These are phyloP conservation scores for Cranoglanis bouderius DNA, from an alignment of 2,113 vertebrate genomes.

Conservation along the genomic window DNA sequence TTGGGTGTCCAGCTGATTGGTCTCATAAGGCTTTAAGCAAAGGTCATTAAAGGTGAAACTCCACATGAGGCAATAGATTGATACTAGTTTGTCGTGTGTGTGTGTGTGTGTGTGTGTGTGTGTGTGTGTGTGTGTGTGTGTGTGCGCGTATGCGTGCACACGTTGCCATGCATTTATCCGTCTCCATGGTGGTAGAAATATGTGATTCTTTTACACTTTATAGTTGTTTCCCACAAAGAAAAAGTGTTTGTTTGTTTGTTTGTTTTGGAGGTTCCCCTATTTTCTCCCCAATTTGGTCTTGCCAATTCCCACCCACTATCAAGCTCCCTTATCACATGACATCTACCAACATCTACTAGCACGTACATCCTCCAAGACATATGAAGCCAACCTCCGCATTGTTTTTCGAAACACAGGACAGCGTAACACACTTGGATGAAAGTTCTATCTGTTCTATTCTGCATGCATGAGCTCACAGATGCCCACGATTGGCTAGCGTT, in stretches of 20 bases:
- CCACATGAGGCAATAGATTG: conserved; percentile 29
- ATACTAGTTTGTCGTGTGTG: conserved; percentile 4
- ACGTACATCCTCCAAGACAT: not conserved
- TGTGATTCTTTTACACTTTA: too few relatives aligned
- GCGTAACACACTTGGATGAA: too few relatives aligned
- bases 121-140: conserved; percentile 4
- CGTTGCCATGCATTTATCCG: not conserved
- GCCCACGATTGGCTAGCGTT: not conserved
- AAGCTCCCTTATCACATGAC: not conserved
- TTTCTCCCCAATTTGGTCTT: too few relatives aligned
- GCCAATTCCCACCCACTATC: not conserved
- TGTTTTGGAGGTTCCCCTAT: too few relatives aligned
- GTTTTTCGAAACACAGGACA: too few relatives aligned
- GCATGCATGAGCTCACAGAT: not conserved
- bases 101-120: conserved; percentile 17
- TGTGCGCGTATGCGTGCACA: not conserved
- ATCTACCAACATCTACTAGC: not conserved
- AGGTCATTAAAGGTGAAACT: conserved; percentile 54
- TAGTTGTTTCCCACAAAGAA: too few relatives aligned
- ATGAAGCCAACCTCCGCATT: not conserved
- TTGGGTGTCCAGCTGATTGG: conserved; percentile 38
- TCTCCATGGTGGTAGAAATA: not conserved
- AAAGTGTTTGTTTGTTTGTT: too few relatives aligned
- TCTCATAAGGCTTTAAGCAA: conserved; percentile 33
- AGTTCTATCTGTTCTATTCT: not conserved